phyloP scores from a whole-genome alignment of 1,140 invertebrate species.

The Eumaeus atala region DNA sequence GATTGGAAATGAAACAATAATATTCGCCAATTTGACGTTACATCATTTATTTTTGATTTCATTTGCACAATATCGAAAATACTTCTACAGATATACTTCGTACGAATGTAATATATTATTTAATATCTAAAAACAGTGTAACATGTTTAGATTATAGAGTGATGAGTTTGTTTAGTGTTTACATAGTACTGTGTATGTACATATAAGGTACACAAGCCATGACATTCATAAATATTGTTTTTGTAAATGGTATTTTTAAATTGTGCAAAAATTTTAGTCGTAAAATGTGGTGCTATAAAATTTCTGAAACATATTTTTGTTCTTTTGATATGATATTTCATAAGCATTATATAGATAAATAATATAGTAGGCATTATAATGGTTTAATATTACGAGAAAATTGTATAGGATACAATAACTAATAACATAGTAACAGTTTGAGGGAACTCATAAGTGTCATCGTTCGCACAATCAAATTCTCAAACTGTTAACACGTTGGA shows the following conservation, averaged over 20 bases:
- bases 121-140: slow-evolving; percentile 7
- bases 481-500: too few species aligned
- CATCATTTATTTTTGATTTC: slow-evolving; percentile 45
- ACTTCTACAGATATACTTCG: slow-evolving; percentile 36
- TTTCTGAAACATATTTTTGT: slow-evolving; percentile 2
- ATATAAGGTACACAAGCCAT: background rate
- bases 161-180: slow-evolving; percentile 2
- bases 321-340: background rate
- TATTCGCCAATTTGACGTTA: slow-evolving; percentile 53
- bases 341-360: background rate
- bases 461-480: too few species aligned
- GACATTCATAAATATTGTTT: too few species aligned
- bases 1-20: slow-evolving; percentile 30
- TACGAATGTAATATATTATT: slow-evolving; percentile 21
- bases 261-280: slow-evolving; percentile 5
- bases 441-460: too few species aligned
- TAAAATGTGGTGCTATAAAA: slow-evolving; percentile 3
- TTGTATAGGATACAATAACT: too few species aligned
- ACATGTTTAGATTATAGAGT: background rate
- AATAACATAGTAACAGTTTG: too few species aligned
- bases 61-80: slow-evolving; percentile 48
- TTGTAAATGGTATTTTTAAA: background rate
- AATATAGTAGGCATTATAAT: too few species aligned
- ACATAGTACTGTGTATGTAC: background rate
- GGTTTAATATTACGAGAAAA: too few species aligned